Percentiles rank a stretch among this genome's conserved stretches.
These are phyloP conservation scores for Trissolcus brochymenae DNA, from an alignment of 2,888 invertebrate genomes.

Conservation along the genomic window DNA sequence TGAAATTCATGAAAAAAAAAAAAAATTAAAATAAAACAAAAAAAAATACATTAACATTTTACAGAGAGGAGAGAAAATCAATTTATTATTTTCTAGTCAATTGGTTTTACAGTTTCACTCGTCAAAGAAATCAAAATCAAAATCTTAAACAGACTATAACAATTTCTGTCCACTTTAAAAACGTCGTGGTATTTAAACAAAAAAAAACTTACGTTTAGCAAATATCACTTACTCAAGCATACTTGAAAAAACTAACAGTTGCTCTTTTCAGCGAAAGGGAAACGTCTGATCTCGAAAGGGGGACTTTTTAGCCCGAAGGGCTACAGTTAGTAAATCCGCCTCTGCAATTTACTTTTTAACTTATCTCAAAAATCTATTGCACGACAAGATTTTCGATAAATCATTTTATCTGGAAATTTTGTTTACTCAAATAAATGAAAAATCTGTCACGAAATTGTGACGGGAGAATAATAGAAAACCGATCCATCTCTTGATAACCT, in stretches of 20 bases:
- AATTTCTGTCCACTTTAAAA: no score
- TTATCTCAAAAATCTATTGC: slow-evolving; percentile 24
- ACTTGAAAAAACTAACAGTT: slow-evolving; percentile 37
- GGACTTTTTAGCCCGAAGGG: slow-evolving; percentile 44
- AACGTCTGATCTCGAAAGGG: slow-evolving; percentile 33
- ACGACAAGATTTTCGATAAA: no score
- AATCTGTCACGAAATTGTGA: background rate
- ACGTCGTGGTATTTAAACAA: no score
- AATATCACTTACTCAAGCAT: slow-evolving; percentile 17
- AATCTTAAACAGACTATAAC: no score
- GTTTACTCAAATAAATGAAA: background rate
- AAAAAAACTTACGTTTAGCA: slow-evolving; percentile 9
- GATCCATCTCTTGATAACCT: slow-evolving; percentile 4
- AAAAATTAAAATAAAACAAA: background rate
- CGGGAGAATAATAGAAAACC: background rate
- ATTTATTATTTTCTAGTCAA: no score
- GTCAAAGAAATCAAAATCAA: no score
- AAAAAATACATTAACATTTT: no score
- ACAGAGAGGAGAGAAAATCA: no score
- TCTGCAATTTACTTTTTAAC: slow-evolving; percentile 36
- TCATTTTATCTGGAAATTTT: no score
- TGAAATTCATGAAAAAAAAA: background rate
- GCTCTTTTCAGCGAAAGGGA: slow-evolving; percentile 35
- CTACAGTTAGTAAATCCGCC: slow-evolving; percentile 50
- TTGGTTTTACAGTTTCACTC: no score